These are phyloP conservation scores for Amazona guildingii DNA, from an alignment of 2,113 vertebrate species.

Conservation along the genomic window DNA sequence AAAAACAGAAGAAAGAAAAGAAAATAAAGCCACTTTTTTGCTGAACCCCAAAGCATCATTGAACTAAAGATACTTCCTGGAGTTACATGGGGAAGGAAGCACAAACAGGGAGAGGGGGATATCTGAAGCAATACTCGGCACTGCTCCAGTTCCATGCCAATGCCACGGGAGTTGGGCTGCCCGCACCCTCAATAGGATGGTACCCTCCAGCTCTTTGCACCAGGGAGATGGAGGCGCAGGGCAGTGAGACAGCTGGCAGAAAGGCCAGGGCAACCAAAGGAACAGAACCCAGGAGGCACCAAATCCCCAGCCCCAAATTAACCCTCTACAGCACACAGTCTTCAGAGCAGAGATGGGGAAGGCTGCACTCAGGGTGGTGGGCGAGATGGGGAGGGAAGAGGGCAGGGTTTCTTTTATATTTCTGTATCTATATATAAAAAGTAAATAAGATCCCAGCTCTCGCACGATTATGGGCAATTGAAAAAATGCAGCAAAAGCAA, in stretches of 20 bases:
- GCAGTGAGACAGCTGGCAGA: slow-evolving; percentile 10
- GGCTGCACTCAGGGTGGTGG: not conserved
- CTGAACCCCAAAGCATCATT: not conserved
- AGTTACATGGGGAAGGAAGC: slow-evolving; percentile 3
- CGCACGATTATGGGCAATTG: slow-evolving; percentile 41
- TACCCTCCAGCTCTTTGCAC: not conserved
- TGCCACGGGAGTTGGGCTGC: not conserved
- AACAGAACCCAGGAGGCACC: slow-evolving; percentile 1
- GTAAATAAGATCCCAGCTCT: slow-evolving; percentile 68
- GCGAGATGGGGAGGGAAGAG: not conserved
- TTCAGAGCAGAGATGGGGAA: not conserved
- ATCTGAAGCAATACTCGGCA: not conserved
- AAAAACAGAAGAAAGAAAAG: not conserved
- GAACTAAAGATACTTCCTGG: not conserved
- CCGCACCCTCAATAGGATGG: slow-evolving; percentile 8
- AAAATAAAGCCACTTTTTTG: not conserved
- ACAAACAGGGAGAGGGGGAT: not conserved
- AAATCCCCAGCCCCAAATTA: not conserved
- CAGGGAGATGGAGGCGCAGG: not conserved
- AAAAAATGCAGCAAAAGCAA: slow-evolving; percentile 70
- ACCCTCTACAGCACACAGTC: not conserved
- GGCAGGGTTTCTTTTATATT: not conserved
- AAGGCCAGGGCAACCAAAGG: not conserved
- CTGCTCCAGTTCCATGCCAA: not conserved
- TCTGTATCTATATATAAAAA: slow-evolving; percentile 56